Percentiles rank a stretch among this genome's conserved stretches.
These are phyloP conservation scores for Ophion obscuratus DNA, from an alignment of 2,888 invertebrate genomes.

Conservation along the genomic window DNA sequence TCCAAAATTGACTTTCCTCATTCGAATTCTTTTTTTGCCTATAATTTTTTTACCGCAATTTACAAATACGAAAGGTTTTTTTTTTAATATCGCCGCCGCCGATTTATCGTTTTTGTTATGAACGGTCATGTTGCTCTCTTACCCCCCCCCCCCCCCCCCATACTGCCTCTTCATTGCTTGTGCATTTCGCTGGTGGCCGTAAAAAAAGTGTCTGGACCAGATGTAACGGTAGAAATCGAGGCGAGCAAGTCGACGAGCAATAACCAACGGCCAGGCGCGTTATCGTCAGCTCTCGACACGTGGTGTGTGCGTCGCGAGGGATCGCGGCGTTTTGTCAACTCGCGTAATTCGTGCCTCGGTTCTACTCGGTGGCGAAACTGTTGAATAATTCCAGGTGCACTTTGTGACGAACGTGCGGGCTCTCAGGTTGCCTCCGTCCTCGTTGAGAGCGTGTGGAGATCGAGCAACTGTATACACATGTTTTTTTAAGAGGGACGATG, in stretches of 20 bases:
- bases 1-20: conserved; percentile 44
- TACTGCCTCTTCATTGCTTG: no score
- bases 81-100: not conserved
- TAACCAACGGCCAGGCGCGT: no score
- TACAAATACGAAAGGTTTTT: not conserved
- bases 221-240: no score
- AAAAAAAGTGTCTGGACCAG: no score
- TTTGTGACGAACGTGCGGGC: conserved; percentile 27
- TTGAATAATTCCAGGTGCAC: conserved; percentile 61
- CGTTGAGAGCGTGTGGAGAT: conserved; percentile 10
- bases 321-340: no score
- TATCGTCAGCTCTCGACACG: no score
- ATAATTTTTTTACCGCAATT: conserved; percentile 4
- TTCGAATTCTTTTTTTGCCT: not conserved
- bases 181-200: no score
- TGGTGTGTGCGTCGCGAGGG: no score
- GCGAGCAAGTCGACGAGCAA: no score
- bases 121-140: not conserved
- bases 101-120: no score
- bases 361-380: conserved; percentile 40
- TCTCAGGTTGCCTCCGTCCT: conserved; percentile 8
- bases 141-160: not conserved
- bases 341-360: not conserved
- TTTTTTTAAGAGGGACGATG: not conserved
- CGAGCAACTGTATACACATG: not conserved